Percentiles rank a stretch among this genome's conserved stretches.
Conservation (phyloP, 2,888 invertebrate genomes). For the Petrolisthes manimaculis region DNA sequence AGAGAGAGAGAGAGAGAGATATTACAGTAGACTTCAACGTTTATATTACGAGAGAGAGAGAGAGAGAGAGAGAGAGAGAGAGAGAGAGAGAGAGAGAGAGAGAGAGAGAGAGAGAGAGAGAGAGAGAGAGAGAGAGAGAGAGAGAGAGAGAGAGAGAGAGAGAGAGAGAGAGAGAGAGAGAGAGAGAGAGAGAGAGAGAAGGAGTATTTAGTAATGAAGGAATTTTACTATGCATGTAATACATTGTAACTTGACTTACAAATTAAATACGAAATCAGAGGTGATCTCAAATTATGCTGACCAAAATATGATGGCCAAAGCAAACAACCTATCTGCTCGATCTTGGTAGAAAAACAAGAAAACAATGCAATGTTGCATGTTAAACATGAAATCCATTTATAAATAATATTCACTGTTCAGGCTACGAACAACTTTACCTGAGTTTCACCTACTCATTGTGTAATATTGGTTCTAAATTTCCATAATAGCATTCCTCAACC, state of each 20-base stretch:
- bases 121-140: background rate
- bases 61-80: background rate
- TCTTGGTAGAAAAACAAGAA: too few relatives aligned
- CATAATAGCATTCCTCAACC: too few relatives aligned
- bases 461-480: too few relatives aligned
- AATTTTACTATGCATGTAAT: too few relatives aligned
- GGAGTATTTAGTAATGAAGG: background rate
- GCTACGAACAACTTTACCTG: too few relatives aligned
- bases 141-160: background rate
- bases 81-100: conserved; percentile 5
- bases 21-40: background rate
- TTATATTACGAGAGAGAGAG: background rate
- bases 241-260: too few relatives aligned
- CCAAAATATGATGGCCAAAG: too few relatives aligned
- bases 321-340: too few relatives aligned
- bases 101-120: background rate
- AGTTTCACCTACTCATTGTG: too few relatives aligned
- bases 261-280: background rate
- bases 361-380: too few relatives aligned
- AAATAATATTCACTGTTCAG: too few relatives aligned
- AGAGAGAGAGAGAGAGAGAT: background rate
- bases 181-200: background rate
- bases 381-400: too few relatives aligned
- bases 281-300: background rate
- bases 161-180: conserved; percentile 1